Conservation (phyloP, 2,797 vertebrate genomes). For the Crax fasciolata region DNA sequence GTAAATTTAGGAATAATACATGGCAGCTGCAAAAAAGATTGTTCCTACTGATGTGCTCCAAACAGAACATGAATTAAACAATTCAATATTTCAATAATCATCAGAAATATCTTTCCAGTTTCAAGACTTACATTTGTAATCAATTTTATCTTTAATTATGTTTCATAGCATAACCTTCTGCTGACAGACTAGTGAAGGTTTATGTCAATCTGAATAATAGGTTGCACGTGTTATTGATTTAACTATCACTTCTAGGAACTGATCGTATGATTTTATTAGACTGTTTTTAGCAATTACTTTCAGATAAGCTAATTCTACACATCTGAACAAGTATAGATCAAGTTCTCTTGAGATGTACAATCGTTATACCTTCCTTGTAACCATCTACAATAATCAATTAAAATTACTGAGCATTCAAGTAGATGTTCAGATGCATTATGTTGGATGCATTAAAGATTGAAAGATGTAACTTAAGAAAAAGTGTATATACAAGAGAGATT, state of each 20-base stretch:
- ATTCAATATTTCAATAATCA: slow-evolving; percentile 54
- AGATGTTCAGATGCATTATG: background rate
- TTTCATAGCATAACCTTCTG: slow-evolving; percentile 63
- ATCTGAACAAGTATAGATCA: slow-evolving; percentile 33
- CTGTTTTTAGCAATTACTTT: slow-evolving; percentile 45
- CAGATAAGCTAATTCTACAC: slow-evolving; percentile 15
- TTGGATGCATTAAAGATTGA: background rate
- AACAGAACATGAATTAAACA: slow-evolving; percentile 28
- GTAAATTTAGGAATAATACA: background rate
- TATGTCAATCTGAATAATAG: slow-evolving; percentile 68
- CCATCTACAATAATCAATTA: slow-evolving; percentile 32
- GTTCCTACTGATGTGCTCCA: slow-evolving; percentile 29
- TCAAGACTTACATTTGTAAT: slow-evolving; percentile 33
- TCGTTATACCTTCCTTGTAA: background rate
- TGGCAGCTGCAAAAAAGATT: slow-evolving; percentile 43
- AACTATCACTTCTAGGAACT: slow-evolving; percentile 54
- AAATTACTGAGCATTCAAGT: background rate
- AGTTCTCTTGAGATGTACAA: background rate
- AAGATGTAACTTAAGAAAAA: background rate
- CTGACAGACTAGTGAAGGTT: slow-evolving; percentile 63
- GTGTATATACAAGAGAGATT: background rate
- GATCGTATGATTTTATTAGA: slow-evolving; percentile 51
- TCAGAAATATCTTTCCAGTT: slow-evolving; percentile 44
- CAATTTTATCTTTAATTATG: slow-evolving; percentile 73
- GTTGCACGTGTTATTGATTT: slow-evolving; percentile 66